Conservation (phyloP, 2,113 vertebrate genomes). For the Catharus minimus region DNA sequence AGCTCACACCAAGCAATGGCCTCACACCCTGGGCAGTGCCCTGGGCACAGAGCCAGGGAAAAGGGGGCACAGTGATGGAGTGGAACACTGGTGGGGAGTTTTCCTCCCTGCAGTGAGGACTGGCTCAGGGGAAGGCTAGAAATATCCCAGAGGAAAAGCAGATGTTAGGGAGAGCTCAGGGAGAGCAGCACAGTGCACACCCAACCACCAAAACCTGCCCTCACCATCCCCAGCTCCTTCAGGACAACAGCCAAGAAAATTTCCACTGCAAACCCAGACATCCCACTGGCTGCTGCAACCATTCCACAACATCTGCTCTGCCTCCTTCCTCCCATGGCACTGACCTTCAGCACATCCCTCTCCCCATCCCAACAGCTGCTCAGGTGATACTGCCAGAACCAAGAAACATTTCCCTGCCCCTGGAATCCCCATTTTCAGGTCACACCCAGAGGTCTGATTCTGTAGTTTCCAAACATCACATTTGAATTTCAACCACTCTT, state of each 20-base stretch:
- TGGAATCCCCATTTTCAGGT: background rate
- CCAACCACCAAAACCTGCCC: background rate
- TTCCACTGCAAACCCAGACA: background rate
- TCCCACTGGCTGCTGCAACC: background rate
- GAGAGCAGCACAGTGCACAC: rapidly evolving
- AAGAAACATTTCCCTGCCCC: background rate
- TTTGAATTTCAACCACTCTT: background rate
- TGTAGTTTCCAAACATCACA: background rate
- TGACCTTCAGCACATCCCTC: background rate
- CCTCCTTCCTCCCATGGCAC: background rate
- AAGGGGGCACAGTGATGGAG: background rate
- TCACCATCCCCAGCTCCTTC: rapidly evolving
- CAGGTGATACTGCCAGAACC: background rate
- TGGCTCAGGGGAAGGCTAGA: background rate
- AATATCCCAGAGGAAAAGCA: background rate
- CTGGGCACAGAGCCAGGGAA: background rate
- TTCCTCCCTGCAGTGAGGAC: background rate
- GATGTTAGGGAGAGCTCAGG: background rate
- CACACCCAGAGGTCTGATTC: background rate
- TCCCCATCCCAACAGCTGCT: rapidly evolving
- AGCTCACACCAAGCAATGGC: rapidly evolving
- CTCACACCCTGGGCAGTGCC: rapidly evolving
- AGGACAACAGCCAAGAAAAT: background rate
- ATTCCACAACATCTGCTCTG: background rate
- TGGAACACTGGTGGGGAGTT: background rate